A percentile compares a stretch with the other conserved stretches of the same genome.
phyloP scores from a whole-genome alignment of 2,888 invertebrate genomes.

The Drosophila birchii region DNA sequence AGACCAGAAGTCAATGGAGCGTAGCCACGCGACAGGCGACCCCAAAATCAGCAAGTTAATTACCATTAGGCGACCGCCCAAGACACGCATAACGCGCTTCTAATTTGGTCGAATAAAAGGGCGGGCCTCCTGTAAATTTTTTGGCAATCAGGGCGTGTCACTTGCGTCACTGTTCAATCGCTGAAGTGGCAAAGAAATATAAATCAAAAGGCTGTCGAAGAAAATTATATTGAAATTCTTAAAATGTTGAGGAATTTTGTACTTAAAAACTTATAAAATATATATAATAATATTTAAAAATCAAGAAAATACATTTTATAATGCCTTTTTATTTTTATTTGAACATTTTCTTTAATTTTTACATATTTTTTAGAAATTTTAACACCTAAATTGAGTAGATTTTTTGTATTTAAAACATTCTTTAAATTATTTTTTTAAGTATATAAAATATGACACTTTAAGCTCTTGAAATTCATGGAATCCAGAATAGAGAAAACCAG shows the following conservation, averaged over 20 bases:
- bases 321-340: neutral
- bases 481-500: neutral
- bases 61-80: constrained; percentile 46
- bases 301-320: neutral
- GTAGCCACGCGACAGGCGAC: constrained; percentile 69
- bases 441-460: constrained; percentile 32
- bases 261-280: neutral
- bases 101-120: constrained; percentile 35
- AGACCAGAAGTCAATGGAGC: constrained; percentile 58
- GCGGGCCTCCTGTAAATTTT: constrained; percentile 50
- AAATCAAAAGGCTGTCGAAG: neutral
- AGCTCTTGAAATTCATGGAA: neutral
- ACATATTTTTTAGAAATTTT: neutral
- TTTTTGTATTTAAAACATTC: neutral
- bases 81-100: constrained; percentile 65
- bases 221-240: neutral
- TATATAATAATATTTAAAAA: neutral
- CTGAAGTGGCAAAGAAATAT: neutral
- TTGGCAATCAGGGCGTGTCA: constrained; percentile 63
- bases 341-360: too few relatives aligned
- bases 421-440: neutral
- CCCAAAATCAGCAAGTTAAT: constrained; percentile 66
- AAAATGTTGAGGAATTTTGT: rapidly evolving
- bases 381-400: neutral
- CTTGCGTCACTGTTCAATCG: constrained; percentile 51